Conservation (phyloP, 2,797 vertebrate species). For the Falco berigora region DNA sequence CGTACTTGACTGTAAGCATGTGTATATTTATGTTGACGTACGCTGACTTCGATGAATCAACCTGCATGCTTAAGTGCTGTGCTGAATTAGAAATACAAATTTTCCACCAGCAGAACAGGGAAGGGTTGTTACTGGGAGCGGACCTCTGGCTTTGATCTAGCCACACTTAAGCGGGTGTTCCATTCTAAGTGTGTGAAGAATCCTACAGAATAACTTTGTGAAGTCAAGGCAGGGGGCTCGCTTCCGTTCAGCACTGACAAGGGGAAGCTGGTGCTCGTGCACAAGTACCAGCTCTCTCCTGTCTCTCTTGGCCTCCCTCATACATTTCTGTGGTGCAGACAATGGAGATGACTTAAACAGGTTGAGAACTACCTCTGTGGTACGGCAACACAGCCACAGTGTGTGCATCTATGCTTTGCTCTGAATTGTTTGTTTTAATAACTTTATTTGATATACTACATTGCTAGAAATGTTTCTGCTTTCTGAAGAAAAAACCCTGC, state of each 20-base stretch:
- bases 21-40: not conserved
- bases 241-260: not conserved
- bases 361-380: not conserved
- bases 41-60: not conserved
- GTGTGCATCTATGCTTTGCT: not conserved
- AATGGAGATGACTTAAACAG: not conserved
- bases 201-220: not conserved
- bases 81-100: not conserved
- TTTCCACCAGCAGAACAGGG: not conserved
- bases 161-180: not conserved
- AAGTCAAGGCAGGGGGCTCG: not conserved
- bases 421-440: not conserved
- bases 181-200: not conserved
- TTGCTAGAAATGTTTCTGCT: not conserved
- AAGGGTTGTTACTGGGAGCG: not conserved
- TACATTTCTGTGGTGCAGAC: not conserved
- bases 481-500: not conserved
- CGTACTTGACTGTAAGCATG: not conserved
- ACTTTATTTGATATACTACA: not conserved
- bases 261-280: not conserved
- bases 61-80: not conserved
- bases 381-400: not conserved
- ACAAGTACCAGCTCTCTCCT: not conserved
- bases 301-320: not conserved
- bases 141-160: not conserved